Conservation (phyloP, 2,113 vertebrate genomes). For the Xyrauchen texanus region DNA sequence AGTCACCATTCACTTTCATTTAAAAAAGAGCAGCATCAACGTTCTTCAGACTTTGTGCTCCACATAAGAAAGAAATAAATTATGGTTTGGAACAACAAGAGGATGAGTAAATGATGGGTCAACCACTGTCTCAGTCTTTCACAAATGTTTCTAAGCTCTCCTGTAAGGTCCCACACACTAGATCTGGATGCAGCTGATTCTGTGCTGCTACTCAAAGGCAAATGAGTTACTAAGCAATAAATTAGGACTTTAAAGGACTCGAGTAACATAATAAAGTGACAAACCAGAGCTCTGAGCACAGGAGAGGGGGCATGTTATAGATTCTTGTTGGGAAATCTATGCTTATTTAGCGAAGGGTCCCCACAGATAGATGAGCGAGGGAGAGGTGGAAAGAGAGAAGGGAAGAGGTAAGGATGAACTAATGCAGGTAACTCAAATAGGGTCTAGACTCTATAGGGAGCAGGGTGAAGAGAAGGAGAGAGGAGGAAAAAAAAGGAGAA, state of each 20-base stretch:
- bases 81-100: too few species aligned
- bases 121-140: background rate
- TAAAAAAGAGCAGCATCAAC: too few species aligned
- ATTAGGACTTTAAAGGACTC: conserved; percentile 29
- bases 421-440: conserved; percentile 18
- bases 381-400: conserved; percentile 2
- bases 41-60: too few species aligned
- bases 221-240: conserved; percentile 23
- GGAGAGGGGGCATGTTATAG: conserved; percentile 16
- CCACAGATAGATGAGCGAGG: conserved; percentile 31
- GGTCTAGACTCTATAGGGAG: background rate
- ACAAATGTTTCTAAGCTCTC: too few species aligned
- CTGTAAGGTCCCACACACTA: conserved; percentile 5
- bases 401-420: conserved; percentile 22
- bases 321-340: conserved; percentile 40
- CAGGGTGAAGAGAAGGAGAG: background rate
- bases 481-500: conserved; percentile 12
- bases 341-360: conserved; percentile 38
- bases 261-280: conserved; percentile 36
- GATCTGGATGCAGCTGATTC: background rate
- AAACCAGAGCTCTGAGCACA: background rate
- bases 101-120: background rate
- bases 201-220: background rate
- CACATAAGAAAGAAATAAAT: too few species aligned
- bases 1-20: too few species aligned